Base-by-base conservation (phyloP, 2,888 invertebrate species). In the Spodoptera littoralis region DNA sequence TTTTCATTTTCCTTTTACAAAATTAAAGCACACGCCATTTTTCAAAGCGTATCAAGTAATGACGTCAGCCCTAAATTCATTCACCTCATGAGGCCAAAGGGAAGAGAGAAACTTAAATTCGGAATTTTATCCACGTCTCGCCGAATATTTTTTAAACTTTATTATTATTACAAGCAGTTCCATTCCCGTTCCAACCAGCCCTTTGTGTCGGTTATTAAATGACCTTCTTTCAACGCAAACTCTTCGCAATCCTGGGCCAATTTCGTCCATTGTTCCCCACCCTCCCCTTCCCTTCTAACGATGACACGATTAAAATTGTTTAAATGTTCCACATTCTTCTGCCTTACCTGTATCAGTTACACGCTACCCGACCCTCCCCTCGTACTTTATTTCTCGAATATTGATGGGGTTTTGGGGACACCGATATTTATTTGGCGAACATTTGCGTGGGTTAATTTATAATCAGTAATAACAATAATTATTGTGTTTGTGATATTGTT, bases 281-380 rank as follows among this genome's bases (percentile, higher is more conserved):
- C 48, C 50, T 53, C 67, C 66, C 62, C 62, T 44, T 62, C 69
- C 73, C 53, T 70, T 67, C 36, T 73, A 69, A 72, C 74, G 67
- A 72, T 76, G 69, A 70, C 71, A 73, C 74, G 73, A 78, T 81
- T 74, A 80, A 79, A 80, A 80, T 80, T 79, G 74, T 79, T 80
- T 65, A 70, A 77, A 73, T 62, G 57, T 54, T 65, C 47, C 53
- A 65, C 61, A 73, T 78, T 73, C 70, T 69, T 77, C 52, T 53
- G 13, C 50, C 45, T 46, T 76, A 73, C 72, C 65, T 77, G 70
- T 77, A 65, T 74, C 68, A 70, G 66, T 66, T 55, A 68, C 53
- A 55, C 36, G 61, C 51, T 66, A 58, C 54, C 59, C 51, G 11
- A 64, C 59, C 60, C 57, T 60, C 50, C 51, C 54, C 48, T 65